phyloP scores from a whole-genome alignment of 2,888 invertebrate species.

The Limnephilus marmoratus region DNA sequence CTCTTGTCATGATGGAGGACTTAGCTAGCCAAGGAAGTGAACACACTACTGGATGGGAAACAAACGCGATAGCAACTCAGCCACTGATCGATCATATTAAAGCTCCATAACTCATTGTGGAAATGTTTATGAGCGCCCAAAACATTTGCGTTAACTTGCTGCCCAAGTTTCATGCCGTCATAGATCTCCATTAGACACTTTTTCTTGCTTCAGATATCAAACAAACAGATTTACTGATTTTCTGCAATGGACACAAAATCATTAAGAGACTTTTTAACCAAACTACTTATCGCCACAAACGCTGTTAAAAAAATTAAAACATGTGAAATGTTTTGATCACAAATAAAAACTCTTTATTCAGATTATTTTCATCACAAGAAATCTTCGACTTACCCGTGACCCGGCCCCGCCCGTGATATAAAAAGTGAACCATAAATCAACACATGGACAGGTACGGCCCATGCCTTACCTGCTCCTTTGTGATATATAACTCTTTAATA shows the following conservation, averaged over 20 bases:
- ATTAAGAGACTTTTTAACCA: too few relatives aligned
- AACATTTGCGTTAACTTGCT: neutral
- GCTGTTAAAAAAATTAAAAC: neutral
- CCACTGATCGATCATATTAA: too few relatives aligned
- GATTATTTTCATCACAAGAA: constrained; percentile 1
- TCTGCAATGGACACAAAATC: too few relatives aligned
- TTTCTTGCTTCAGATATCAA: neutral
- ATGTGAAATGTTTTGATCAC: too few relatives aligned
- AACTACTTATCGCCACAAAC: too few relatives aligned
- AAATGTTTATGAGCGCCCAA: too few relatives aligned
- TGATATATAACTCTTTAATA: constrained; percentile 66
- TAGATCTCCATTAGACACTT: neutral
- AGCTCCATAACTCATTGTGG: too few relatives aligned
- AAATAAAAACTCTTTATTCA: neutral
- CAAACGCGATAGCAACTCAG: too few relatives aligned
- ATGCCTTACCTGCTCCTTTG: constrained; percentile 54
- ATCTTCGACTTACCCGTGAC: neutral
- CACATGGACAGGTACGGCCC: constrained; percentile 59
- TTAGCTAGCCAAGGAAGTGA: too few relatives aligned
- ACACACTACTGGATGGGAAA: too few relatives aligned
- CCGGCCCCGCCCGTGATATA: neutral
- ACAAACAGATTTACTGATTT: neutral
- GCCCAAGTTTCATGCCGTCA: neutral
- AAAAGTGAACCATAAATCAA: constrained; percentile 50
- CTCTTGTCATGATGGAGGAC: too few relatives aligned